Base-by-base conservation (phyloP, 2,113 vertebrate species). In the Apteryx owenii region DNA sequence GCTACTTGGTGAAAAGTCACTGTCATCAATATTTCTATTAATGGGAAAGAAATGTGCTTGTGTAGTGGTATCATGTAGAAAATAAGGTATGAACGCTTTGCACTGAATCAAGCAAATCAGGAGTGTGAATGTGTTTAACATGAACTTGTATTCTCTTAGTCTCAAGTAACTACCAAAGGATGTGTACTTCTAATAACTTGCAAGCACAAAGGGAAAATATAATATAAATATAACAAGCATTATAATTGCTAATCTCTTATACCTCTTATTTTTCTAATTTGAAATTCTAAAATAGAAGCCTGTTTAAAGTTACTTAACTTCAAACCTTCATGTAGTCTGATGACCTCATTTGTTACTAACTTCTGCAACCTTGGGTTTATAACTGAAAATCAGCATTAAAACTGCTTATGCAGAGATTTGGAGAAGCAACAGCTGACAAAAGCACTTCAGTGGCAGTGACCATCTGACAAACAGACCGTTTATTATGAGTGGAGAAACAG, bases 201-300 rank as follows among this genome's bases (percentile, higher is more conserved):
- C 82, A 95, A 96, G 95, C 96, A 96, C 97, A 96, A 96, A 96
- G 72, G 88, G 85, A 86, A 91, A 81, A 46, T 14, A 75, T 23
- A 70, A 46, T 93, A 82, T 97, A 95, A 95, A 92, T 95, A 93
- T 42, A 80, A 91, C 16, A 80, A 88, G 62, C 58, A 54, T 33
- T 88, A 76, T 73, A 93, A 77, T 88, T 93, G 25, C 61, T 95
- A 90, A 23, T 14, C 66, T 95, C 78, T 83, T 88, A 11, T 95
- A 92, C 9, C 54, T 61, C 2, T 76, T 96, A 64, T 78, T 96
- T 94, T 97, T 93, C 87, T 95, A 95, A 87, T 44, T 88, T 28
- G 17, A 88, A 90, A 64, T 66, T 83, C 81, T 91, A 75, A 61
- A 88, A 31, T 82, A 94, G 75, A 87, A 88, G 38, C 64, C 61